Conservation (phyloP, 1,140 invertebrate genomes). For the Scaptomyza graminum region DNA sequence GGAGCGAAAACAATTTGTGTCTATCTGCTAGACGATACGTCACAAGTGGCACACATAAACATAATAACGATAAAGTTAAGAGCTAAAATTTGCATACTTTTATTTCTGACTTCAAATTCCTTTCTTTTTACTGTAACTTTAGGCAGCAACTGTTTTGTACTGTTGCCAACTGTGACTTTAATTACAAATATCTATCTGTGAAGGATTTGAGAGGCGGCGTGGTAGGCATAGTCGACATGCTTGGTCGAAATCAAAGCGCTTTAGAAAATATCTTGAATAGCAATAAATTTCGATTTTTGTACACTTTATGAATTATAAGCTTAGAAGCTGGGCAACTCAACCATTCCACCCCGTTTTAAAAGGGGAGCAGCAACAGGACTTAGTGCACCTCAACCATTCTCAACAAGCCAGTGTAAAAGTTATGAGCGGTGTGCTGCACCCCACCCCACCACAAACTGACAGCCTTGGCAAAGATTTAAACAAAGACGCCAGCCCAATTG, state of each 20-base stretch:
- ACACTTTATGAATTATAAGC: slow-evolving; percentile 83
- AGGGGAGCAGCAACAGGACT: slow-evolving; percentile 17
- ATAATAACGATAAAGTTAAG: slow-evolving; percentile 19
- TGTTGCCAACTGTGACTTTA: slow-evolving; percentile 15
- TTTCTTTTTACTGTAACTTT: not conserved
- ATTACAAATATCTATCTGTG: slow-evolving; percentile 30
- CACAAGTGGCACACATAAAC: slow-evolving; percentile 49
- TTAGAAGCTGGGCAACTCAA: slow-evolving; percentile 46
- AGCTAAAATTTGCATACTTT: slow-evolving; percentile 26
- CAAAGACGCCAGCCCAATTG: slow-evolving; percentile 63
- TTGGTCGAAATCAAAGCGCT: slow-evolving; percentile 41
- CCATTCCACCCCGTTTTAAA: slow-evolving; percentile 4
- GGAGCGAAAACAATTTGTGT: slow-evolving; percentile 74
- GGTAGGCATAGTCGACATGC: slow-evolving; percentile 1
- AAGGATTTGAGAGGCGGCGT: not conserved
- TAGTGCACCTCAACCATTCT: slow-evolving; percentile 66
- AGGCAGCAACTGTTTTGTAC: too few species aligned
- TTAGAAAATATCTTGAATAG: slow-evolving; percentile 79
- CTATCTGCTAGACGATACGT: slow-evolving; percentile 78
- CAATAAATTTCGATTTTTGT: slow-evolving; percentile 84
- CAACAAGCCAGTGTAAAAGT: slow-evolving; percentile 60
- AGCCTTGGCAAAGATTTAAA: slow-evolving; percentile 73
- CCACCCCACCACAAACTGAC: slow-evolving; percentile 34
- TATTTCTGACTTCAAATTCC: slow-evolving; percentile 1
- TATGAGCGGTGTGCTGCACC: slow-evolving; percentile 5